These are phyloP conservation scores for Whitmania pigra DNA, from an alignment of 1,140 invertebrate species.

Conservation along the genomic window DNA sequence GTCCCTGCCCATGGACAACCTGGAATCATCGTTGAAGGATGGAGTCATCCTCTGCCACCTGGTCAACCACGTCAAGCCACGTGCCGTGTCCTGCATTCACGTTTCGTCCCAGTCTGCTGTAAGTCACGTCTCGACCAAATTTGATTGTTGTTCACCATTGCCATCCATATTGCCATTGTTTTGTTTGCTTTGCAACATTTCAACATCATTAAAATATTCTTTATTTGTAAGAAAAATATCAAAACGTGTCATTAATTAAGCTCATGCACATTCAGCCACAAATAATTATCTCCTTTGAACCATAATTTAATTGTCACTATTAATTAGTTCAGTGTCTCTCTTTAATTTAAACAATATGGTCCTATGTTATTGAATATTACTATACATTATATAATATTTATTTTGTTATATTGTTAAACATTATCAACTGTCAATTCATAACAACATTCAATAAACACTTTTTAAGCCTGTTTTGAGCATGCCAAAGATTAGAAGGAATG, in stretches of 20 bases:
- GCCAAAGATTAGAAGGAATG: slow-evolving; percentile 80
- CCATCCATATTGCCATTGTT: not conserved
- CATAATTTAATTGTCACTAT: too few species aligned
- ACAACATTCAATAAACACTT: slow-evolving; percentile 26
- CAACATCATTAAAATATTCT: not conserved
- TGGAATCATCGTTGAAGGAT: slow-evolving; percentile 67
- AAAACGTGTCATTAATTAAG: too few species aligned
- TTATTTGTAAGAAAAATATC: too few species aligned
- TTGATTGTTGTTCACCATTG: too few species aligned
- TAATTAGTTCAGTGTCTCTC: not conserved
- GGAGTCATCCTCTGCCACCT: slow-evolving; percentile 85
- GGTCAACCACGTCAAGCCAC: slow-evolving; percentile 74
- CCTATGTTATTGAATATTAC: not conserved
- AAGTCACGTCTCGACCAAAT: slow-evolving; percentile 38
- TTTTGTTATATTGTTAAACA: not conserved
- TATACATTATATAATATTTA: not conserved
- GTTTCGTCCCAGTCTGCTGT: slow-evolving; percentile 86
- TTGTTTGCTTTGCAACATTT: not conserved
- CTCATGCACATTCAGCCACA: too few species aligned
- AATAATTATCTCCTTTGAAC: too few species aligned
- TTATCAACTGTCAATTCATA: not conserved
- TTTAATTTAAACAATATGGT: not conserved
- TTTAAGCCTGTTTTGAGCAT: slow-evolving; percentile 78
- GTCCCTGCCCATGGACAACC: slow-evolving; percentile 69
- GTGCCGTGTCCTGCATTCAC: slow-evolving; percentile 79